These are phyloP conservation scores for Ornithorhynchus anatinus DNA, from an alignment of 2,113 vertebrate genomes.

Conservation along the genomic window DNA sequence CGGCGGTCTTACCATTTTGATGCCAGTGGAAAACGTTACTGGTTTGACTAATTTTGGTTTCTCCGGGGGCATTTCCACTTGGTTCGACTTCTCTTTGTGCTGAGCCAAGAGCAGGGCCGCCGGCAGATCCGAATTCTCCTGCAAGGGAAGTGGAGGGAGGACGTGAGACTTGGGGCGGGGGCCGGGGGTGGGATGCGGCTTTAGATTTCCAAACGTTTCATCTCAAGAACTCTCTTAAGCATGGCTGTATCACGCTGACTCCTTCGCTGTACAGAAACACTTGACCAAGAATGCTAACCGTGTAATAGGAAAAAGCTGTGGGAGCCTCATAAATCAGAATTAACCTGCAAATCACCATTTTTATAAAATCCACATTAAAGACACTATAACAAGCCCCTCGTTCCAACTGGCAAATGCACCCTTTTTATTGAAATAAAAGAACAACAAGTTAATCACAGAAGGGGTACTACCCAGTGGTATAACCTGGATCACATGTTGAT, in stretches of 20 bases:
- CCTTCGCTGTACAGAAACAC: constrained; percentile 35
- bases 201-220: constrained; percentile 23
- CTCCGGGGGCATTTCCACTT: constrained; percentile 90
- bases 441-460: constrained; percentile 68
- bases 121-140: constrained; percentile 93
- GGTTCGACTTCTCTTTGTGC: constrained; percentile 90
- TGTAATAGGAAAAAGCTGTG: constrained; percentile 71
- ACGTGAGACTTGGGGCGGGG: constrained; percentile 27
- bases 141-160: constrained; percentile 45
- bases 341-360: constrained; percentile 68
- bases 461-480: constrained; percentile 60
- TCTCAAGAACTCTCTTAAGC: constrained; percentile 2
- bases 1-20: constrained; percentile 91
- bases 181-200: not conserved
- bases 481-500: constrained; percentile 78
- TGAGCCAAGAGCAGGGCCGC: constrained; percentile 91
- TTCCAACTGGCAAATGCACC: constrained; percentile 56
- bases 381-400: constrained; percentile 62
- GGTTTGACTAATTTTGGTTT: constrained; percentile 89
- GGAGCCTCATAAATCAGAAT: constrained; percentile 65
- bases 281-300: constrained; percentile 57
- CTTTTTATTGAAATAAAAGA: constrained; percentile 65
- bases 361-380: constrained; percentile 74
- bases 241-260: constrained; percentile 33
- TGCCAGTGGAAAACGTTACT: constrained; percentile 94